Evolutionary conservation across 2,888 invertebrate species (phyloP).

Genomic region (Sisyra terminalis): DNA sequence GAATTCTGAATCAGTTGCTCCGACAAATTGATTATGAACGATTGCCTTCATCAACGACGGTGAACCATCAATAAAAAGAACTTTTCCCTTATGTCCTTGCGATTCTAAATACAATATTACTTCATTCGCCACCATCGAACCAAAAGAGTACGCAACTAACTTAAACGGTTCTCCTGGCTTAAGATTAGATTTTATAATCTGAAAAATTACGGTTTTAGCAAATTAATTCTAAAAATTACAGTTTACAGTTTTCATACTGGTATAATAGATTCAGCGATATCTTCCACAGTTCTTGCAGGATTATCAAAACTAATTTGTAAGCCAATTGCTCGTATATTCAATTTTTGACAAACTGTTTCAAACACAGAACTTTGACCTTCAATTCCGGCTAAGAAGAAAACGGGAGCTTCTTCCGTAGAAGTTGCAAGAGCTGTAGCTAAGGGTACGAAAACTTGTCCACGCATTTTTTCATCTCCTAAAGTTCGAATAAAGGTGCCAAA

Average conservation of each 20-base stretch:
- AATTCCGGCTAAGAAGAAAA: conserved; percentile 48
- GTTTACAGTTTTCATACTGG: conserved; percentile 26
- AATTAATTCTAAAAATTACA: background rate
- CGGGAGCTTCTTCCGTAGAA: conserved; percentile 19
- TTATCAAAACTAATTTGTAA: conserved; percentile 34
- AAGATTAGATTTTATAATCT: conserved; percentile 38
- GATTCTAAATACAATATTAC: conserved; percentile 54
- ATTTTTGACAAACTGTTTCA: conserved; percentile 31
- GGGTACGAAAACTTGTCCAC: conserved; percentile 33
- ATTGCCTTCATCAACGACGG: conserved; percentile 43
- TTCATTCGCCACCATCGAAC: conserved; percentile 60
- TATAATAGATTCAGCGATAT: conserved; percentile 33
- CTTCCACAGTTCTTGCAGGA: conserved; percentile 26
- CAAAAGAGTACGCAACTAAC: conserved; percentile 80
- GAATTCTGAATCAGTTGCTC: conserved; percentile 30
- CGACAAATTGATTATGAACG: conserved; percentile 26
- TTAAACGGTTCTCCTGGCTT: conserved; percentile 43
- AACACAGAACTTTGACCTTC: conserved; percentile 43
- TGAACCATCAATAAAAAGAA: conserved; percentile 67
- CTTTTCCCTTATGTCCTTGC: conserved; percentile 40
- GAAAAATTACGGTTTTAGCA: conserved; percentile 15
- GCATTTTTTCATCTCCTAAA: conserved; percentile 38
- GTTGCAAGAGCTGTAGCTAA: conserved; percentile 21
- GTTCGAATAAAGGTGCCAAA: conserved; percentile 38
- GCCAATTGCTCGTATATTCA: conserved; percentile 34